Percentiles rank a stretch among this genome's conserved stretches.
Evolutionary conservation across 2,888 invertebrate genomes (phyloP).

Genomic region (Eupithecia inturbata): DNA sequence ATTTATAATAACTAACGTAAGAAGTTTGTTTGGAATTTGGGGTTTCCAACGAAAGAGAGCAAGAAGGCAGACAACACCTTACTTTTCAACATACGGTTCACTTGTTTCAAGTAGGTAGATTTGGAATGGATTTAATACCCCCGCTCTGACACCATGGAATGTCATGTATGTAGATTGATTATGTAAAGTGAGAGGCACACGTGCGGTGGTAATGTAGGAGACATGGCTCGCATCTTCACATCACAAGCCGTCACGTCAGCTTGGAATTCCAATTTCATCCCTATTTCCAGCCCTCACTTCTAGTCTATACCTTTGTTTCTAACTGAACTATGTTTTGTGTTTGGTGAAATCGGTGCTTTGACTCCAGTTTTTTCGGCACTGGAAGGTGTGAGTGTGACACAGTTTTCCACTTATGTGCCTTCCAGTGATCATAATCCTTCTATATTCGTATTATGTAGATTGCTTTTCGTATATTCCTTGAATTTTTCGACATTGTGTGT

Average conservation of each 20-base stretch:
- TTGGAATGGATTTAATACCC: constrained; percentile 1
- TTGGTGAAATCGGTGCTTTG: neutral
- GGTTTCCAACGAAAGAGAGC: neutral
- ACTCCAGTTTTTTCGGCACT: neutral
- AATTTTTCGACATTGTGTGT: neutral
- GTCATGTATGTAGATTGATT: constrained; percentile 22
- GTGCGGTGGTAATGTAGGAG: constrained; percentile 12
- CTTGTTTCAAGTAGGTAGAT: constrained; percentile 8
- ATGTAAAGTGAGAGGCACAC: constrained; percentile 15
- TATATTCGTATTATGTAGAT: neutral
- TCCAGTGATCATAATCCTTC: neutral
- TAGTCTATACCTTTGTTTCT: neutral
- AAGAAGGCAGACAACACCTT: neutral
- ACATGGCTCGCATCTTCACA: constrained; percentile 11
- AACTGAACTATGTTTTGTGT: neutral
- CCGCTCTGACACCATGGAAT: constrained; percentile 1
- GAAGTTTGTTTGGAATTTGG: constrained; percentile 4
- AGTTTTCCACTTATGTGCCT: neutral
- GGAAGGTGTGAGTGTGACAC: neutral
- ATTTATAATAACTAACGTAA: neutral
- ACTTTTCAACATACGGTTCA: neutral
- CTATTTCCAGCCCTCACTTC: constrained; percentile 1
- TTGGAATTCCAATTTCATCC: constrained; percentile 14
- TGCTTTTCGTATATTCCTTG: neutral
- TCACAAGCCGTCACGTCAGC: constrained; percentile 7